phyloP scores from a whole-genome alignment of 2,888 invertebrate genomes.

The Acrocyrtus sp. region DNA sequence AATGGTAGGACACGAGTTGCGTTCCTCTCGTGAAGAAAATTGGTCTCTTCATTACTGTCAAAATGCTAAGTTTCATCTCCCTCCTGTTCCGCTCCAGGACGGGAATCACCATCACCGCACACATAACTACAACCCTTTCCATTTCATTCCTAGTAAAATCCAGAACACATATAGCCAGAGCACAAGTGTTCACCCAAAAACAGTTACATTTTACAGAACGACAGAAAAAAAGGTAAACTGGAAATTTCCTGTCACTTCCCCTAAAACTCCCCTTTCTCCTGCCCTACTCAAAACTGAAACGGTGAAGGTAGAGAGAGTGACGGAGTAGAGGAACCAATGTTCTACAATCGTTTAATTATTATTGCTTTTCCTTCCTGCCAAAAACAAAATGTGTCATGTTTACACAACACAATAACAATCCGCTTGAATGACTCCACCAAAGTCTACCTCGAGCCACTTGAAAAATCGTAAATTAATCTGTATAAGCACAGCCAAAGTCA shows the following conservation, averaged over 20 bases:
- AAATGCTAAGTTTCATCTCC: neutral
- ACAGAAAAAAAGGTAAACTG: constrained; percentile 29
- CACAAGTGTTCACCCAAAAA: neutral
- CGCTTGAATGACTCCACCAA: constrained; percentile 19
- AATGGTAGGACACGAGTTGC: constrained; percentile 22
- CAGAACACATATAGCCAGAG: neutral
- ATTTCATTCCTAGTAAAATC: neutral
- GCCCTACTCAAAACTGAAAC: neutral
- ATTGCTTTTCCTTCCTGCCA: neutral
- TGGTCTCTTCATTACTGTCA: constrained; percentile 43
- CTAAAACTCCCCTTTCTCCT: neutral
- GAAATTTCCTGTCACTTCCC: constrained; percentile 17
- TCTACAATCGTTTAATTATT: neutral
- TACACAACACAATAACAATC: neutral
- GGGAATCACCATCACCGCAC: neutral
- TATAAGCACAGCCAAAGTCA: neutral
- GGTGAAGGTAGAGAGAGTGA: neutral
- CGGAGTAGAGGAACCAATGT: neutral
- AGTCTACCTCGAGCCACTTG: constrained; percentile 3
- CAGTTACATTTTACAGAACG: constrained; percentile 11
- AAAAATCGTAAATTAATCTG: neutral
- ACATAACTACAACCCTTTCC: neutral
- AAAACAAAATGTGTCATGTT: neutral
- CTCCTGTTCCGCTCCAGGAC: neutral
- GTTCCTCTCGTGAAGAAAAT: constrained; percentile 36